Conservation (phyloP, 2,888 invertebrate genomes). For the Hyposoter didymator region DNA sequence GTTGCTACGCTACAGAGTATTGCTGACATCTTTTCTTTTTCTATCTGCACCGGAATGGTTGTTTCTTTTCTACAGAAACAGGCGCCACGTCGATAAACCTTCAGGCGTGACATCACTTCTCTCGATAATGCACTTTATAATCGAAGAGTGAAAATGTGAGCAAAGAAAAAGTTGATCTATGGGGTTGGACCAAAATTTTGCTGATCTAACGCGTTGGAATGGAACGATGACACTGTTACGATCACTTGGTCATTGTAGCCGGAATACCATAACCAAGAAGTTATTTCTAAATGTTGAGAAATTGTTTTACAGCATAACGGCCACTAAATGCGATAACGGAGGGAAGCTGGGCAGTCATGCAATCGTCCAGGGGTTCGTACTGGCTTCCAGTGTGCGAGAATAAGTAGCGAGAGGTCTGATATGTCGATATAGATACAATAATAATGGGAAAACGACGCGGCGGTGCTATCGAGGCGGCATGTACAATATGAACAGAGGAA, state of each 20-base stretch:
- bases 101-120: neutral
- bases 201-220: neutral
- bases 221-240: neutral
- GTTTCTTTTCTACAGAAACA: neutral
- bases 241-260: neutral
- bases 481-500: constrained; percentile 54
- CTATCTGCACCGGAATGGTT: neutral
- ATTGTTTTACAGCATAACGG: constrained; percentile 28
- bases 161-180: neutral
- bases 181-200: neutral
- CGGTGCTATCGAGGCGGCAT: constrained; percentile 1
- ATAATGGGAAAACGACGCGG: constrained; percentile 36
- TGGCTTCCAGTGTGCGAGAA: neutral
- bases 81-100: neutral
- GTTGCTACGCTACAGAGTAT: constrained; percentile 9
- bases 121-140: neutral
- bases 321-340: constrained; percentile 11
- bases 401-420: neutral
- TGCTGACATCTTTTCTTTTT: neutral
- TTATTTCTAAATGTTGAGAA: constrained; percentile 20
- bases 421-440: constrained; percentile 20
- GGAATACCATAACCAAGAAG: neutral
- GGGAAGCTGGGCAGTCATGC: constrained; percentile 10
- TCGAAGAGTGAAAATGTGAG: neutral
- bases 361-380: constrained; percentile 4